These are phyloP conservation scores for Catostylus mosaicus DNA, from an alignment of 30 jellyfish, hydroid and myxozoan genomes.

Conservation along the genomic window DNA sequence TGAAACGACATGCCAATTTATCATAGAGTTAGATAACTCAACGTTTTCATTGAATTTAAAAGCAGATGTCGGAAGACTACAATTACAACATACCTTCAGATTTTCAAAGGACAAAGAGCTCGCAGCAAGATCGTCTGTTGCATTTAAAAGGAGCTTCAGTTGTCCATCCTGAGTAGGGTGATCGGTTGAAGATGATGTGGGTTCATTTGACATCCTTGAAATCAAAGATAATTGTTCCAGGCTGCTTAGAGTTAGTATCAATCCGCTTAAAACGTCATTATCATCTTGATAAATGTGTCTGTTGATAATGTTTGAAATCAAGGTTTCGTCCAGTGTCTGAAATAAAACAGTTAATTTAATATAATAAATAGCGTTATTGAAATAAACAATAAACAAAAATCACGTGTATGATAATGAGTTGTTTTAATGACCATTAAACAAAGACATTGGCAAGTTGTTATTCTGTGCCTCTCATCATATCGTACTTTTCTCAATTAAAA, in stretches of 20 bases:
- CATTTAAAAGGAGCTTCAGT: constrained; percentile 29
- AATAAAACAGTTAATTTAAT: not conserved
- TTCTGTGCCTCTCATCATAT: too few species aligned
- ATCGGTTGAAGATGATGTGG: not conserved
- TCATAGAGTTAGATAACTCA: too few species aligned
- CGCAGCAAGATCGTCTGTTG: constrained; percentile 33
- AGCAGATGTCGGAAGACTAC: too few species aligned
- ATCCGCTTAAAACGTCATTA: constrained; percentile 60
- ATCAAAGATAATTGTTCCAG: constrained; percentile 26
- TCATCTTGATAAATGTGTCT: constrained; percentile 78
- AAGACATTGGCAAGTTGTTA: too few species aligned
- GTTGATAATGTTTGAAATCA: constrained; percentile 42
- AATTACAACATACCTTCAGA: constrained; percentile 37
- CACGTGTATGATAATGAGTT: too few species aligned
- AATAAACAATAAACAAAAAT: too few species aligned
- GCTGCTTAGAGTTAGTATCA: constrained; percentile 46
- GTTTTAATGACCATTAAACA: too few species aligned
- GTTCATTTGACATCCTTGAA: not conserved
- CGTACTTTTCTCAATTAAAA: too few species aligned
- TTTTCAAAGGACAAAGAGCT: constrained; percentile 36
- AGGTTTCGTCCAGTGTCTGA: constrained; percentile 50
- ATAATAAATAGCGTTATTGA: too few species aligned
- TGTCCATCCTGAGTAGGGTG: constrained; percentile 10
- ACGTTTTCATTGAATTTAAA: too few species aligned
- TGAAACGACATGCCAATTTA: too few species aligned